Evolutionary conservation across 2,888 invertebrate species (phyloP).

Genomic region (Adineta ricciae): DNA sequence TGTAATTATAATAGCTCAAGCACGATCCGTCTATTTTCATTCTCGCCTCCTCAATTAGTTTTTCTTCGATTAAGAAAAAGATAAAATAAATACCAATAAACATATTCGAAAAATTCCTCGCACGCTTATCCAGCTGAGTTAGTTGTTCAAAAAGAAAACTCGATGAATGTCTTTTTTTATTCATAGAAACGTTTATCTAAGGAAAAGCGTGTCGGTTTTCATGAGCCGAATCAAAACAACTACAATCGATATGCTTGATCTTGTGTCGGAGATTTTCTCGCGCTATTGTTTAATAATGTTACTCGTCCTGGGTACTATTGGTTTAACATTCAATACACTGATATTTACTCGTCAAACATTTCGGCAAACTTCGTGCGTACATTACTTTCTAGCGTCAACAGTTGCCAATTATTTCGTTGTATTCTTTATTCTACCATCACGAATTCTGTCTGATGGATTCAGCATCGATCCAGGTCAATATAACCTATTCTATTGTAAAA

Average conservation of each 20-base stretch:
- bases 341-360: background rate
- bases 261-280: background rate
- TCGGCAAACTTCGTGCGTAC: background rate
- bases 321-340: conserved; percentile 5
- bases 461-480: background rate
- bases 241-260: background rate
- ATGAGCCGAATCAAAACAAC: background rate
- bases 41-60: no score
- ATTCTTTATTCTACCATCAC: background rate
- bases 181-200: background rate
- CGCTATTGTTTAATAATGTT: background rate
- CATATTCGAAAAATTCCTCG: no score
- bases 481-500: background rate
- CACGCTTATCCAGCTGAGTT: background rate
- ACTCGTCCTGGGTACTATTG: background rate
- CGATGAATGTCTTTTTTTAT: background rate
- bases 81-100: no score
- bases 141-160: background rate
- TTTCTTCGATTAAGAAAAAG: no score
- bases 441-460: background rate
- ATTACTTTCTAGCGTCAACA: conserved; percentile 19
- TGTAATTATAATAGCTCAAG: background rate
- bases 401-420: conserved; percentile 9
- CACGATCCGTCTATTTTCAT: background rate
- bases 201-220: background rate